These are phyloP conservation scores for Ceratosolen fusciceps DNA, from an alignment of 1,140 invertebrate genomes.

Conservation along the genomic window DNA sequence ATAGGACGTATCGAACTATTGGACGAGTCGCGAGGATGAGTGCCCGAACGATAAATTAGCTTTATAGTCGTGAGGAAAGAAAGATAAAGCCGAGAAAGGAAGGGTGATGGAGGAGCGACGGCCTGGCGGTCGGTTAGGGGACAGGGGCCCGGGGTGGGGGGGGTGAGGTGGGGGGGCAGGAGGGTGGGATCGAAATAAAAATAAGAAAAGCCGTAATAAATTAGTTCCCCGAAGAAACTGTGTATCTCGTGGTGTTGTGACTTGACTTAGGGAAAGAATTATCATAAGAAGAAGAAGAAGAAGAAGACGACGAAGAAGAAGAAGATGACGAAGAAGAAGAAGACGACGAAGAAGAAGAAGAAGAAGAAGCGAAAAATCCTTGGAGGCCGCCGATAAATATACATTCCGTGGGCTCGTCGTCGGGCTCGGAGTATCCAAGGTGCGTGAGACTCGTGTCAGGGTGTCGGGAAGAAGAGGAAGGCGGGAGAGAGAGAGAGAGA, in stretches of 20 bases:
- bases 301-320: no score
- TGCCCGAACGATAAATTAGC: neutral
- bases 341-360: no score
- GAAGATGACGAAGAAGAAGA: no score
- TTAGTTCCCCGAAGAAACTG: neutral
- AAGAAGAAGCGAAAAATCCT: no score
- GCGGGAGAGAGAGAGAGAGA: neutral
- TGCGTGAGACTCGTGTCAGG: constrained; percentile 4
- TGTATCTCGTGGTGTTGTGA: neutral
- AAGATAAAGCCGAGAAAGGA: no score
- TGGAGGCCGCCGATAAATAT: constrained; percentile 1
- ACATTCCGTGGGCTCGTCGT: neutral
- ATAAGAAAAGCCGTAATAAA: constrained; percentile 2
- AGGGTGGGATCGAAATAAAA: no score
- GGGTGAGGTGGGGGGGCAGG: no score
- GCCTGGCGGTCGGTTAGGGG: no score
- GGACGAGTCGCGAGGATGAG: no score
- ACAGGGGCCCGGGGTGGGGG: no score
- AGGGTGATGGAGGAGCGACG: no score
- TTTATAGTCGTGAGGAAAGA: neutral
- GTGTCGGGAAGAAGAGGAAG: neutral
- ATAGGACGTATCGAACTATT: no score
- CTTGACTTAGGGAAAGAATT: neutral
- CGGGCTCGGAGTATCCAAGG: neutral
- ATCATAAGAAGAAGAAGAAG: constrained; percentile 17